Evolutionary conservation across 2,797 vertebrate species (phyloP).

Genomic region (Acestrorhynchus altus): DNA sequence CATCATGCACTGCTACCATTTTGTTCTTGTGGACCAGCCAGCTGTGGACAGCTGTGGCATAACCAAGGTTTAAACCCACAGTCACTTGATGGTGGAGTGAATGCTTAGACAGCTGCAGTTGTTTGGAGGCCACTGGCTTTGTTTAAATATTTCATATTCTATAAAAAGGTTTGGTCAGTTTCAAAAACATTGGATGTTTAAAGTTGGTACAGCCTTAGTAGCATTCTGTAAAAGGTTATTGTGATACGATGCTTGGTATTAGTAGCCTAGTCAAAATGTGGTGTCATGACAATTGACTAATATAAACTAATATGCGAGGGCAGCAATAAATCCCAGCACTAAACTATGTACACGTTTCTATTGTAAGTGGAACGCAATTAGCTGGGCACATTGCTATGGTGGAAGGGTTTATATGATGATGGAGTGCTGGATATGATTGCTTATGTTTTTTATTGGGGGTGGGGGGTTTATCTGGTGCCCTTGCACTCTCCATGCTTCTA

Average conservation of each 20-base stretch:
- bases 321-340: slow-evolving; percentile 43
- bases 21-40: no score
- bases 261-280: not conserved
- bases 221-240: not conserved
- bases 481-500: slow-evolving; percentile 60
- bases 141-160: no score
- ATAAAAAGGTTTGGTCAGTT: no score
- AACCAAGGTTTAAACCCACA: no score
- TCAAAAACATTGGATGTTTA: no score
- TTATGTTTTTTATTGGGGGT: slow-evolving; percentile 44
- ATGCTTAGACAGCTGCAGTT: no score
- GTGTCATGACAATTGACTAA: not conserved
- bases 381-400: slow-evolving; percentile 38
- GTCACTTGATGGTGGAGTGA: no score
- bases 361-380: slow-evolving; percentile 58
- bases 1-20: no score
- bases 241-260: not conserved
- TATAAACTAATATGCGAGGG: slow-evolving; percentile 35
- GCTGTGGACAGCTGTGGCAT: no score
- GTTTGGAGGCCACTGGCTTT: no score
- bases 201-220: not conserved
- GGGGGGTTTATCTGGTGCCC: slow-evolving; percentile 59
- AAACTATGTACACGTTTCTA: slow-evolving; percentile 22
- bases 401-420: slow-evolving; percentile 49
- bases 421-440: slow-evolving; percentile 52